Evolutionary conservation across 2,888 invertebrate genomes (phyloP), one percentile per base, ranked within the genome.

Genomic region (Agonopterix subpropinquella): DNA sequence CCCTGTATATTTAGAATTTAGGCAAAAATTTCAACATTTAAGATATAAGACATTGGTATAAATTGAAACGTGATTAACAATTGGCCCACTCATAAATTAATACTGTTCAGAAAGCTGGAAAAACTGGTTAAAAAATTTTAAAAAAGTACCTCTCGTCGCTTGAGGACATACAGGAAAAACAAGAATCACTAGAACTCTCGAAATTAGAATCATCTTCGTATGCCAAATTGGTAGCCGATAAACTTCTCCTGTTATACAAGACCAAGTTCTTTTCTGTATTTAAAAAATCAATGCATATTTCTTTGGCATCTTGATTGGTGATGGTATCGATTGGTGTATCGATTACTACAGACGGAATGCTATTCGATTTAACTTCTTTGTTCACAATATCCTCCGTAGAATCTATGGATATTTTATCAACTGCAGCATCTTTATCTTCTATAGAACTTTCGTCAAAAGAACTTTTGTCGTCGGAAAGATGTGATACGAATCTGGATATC

Each of bases 141-240:
- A 37, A 45, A 46, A 42, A 41, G 57, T 75, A 86, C 87, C 84
- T 80, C 55, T 80, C 83, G 61, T 84, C 82, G 47, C 71, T 71
- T 0, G 77, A 80, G n/a, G 79, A 77, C 9, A 71, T 47, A 56
- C 74, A 73, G 0, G 84, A 83, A 1, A 74, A 58, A 44, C 77
- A 81, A 0, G 85, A 83, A 36, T 80, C 83, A 53, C 69, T 78
- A 11, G 81, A 82, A 48, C 73, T 77, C n/a, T 70, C 70, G 39
- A 61, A 62, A 51, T 62, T 64, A 2, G 58, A 59, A 36, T 74
- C 71, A 45, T 71, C 71, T 35, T 73, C 70, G 41, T 61, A 68
- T 0, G 76, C 65, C 35, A 88, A 66, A 57, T 86, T 73, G 2
- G 73, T 73, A 4, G 77, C 75, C 0, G 87, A 87, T 4, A 68